These are phyloP conservation scores for Osmerus mordax DNA, from an alignment of 2,113 vertebrate genomes.

Conservation along the genomic window DNA sequence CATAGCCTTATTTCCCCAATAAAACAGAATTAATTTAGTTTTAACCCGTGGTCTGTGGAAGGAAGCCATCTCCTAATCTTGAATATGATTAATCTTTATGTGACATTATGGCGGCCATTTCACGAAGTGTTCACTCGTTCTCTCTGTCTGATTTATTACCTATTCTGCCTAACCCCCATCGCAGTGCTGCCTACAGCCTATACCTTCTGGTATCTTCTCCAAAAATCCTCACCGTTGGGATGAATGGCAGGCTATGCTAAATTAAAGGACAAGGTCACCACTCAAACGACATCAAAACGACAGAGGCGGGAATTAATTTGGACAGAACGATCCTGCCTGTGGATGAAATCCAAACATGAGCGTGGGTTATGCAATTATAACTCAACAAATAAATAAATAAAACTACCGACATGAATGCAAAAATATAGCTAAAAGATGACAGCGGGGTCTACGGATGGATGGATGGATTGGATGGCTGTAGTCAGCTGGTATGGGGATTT, in stretches of 20 bases:
- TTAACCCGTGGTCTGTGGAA: background rate
- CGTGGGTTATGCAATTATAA: background rate
- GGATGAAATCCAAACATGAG: too few relatives aligned
- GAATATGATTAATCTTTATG: slow-evolving; percentile 49
- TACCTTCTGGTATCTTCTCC: slow-evolving; percentile 43
- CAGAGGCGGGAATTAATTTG: background rate
- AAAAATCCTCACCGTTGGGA: slow-evolving; percentile 50
- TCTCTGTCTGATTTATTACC: slow-evolving; percentile 24
- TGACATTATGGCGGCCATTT: slow-evolving; percentile 61
- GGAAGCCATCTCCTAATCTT: slow-evolving; percentile 15
- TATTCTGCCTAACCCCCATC: slow-evolving; percentile 23
- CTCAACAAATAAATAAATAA: background rate
- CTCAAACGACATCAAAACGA: background rate
- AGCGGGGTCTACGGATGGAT: background rate
- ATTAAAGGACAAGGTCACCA: slow-evolving; percentile 14
- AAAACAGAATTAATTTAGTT: too few relatives aligned
- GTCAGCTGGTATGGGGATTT: slow-evolving; percentile 31
- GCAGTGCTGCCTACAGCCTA: slow-evolving; percentile 6
- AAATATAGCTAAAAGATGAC: slow-evolving; percentile 6
- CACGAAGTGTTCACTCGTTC: slow-evolving; percentile 28
- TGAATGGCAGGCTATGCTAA: slow-evolving; percentile 36
- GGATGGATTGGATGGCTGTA: slow-evolving; percentile 24
- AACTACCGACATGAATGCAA: slow-evolving; percentile 1
- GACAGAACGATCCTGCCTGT: too few relatives aligned
- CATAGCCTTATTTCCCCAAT: background rate